Evolutionary conservation across 1,140 invertebrate genomes (phyloP), one percentile per base, ranked within the genome.

Genomic region (Trichomalopsis sarcophagae): DNA sequence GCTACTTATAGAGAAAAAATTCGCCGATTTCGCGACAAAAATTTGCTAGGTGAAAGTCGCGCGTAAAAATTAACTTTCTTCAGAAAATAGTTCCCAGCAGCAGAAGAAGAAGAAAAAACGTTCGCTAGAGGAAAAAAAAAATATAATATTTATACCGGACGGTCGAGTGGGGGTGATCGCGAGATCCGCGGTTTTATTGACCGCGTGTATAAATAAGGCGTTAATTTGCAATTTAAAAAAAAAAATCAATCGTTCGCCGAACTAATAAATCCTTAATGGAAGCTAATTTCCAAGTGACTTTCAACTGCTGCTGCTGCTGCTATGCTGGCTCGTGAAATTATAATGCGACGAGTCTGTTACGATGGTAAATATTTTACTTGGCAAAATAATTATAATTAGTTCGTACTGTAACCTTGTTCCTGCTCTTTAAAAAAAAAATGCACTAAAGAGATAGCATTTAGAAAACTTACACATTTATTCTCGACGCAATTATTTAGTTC

Each of bases 191-290:
- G 68, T 82, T 82, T 62, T 73, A 74, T 74, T 75, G 30, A 71
- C 44, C 30, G 50, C 50, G 62, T 77, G 27, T 27, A 27, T 27
- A 76, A 83, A 83, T 10, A 50, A 84, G 30, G 82, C 76, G 62
- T 84, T 84, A 62, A 84, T 84, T 84, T 79, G 44, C 82, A 71
- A 50, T 73, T 78, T 78, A 4, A 79, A 84, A 79, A 73, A 84
- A 73, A 73, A 84, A 73, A 79, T 73, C 11, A 47, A 78, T 84
- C 76, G 27, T 73, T 79, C 75, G 23, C 10, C 44, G 68, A 84
- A 80, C 17, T 66, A 80, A 84, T 84, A 74, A 79, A 84, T 84
- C 68, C 30, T 50, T 78, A 68, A 76, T 62, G 74, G 81, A 82
- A 82, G 40, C 71, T 82, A 5, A 82, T 47, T 36, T 78, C 44